Evolutionary conservation across 1,140 invertebrate species (phyloP).

Genomic region (Palaemon carinicauda): DNA sequence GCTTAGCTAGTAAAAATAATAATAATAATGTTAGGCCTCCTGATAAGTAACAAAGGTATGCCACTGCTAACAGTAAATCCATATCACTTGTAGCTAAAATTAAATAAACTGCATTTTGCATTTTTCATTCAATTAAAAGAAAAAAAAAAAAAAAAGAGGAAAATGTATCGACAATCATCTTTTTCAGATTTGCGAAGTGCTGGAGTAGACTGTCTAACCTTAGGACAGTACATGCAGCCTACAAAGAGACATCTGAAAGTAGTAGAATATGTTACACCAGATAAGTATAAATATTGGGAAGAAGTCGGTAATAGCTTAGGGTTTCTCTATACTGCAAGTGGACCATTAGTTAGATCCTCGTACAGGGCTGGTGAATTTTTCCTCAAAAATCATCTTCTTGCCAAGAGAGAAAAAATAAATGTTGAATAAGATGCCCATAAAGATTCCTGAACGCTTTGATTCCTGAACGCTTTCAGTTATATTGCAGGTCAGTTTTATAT

Average conservation of each 20-base stretch:
- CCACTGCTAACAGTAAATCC: too few species aligned
- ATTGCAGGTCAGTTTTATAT: too few species aligned
- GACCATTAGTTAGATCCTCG: slow-evolving; percentile 94
- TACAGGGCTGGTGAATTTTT: slow-evolving; percentile 78
- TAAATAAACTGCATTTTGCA: background rate
- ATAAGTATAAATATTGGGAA: slow-evolving; percentile 94
- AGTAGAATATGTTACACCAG: slow-evolving; percentile 94
- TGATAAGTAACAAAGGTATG: too few species aligned
- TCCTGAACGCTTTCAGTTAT: too few species aligned
- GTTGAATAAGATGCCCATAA: too few species aligned
- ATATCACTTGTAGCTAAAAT: too few species aligned
- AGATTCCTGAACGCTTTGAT: too few species aligned
- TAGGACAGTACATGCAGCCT: slow-evolving; percentile 99
- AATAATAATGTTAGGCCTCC: too few species aligned
- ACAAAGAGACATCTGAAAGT: slow-evolving; percentile 95
- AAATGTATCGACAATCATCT: background rate
- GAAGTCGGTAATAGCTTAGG: slow-evolving; percentile 84
- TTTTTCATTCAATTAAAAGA: background rate
- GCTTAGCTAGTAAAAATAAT: too few species aligned
- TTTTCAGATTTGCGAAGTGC: slow-evolving; percentile 75
- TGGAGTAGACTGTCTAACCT: slow-evolving; percentile 93
- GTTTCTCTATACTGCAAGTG: slow-evolving; percentile 97
- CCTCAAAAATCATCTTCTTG: slow-evolving; percentile 78
- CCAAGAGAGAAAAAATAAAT: slow-evolving; percentile 59
- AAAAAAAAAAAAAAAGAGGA: too few species aligned